Evolutionary conservation across 1,140 invertebrate species (phyloP).

Genomic region (Coelopa frigida): DNA sequence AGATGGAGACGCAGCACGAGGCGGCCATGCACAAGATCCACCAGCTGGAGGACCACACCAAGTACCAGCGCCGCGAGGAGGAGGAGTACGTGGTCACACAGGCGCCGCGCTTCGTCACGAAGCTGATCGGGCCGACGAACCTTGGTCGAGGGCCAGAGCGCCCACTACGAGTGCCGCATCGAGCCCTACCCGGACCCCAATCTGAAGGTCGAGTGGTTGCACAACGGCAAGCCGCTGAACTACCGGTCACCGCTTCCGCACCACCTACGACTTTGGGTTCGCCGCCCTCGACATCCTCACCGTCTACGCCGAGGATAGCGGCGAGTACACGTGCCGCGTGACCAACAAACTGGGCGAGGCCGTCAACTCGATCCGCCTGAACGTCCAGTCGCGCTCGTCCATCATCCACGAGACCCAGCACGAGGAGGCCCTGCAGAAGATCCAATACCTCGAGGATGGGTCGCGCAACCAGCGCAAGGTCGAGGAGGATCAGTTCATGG

Average conservation of each 20-base stretch:
- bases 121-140: slow-evolving; percentile 73
- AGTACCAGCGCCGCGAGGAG: slow-evolving; percentile 71
- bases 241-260: slow-evolving; percentile 87
- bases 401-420: slow-evolving; percentile 93
- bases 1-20: slow-evolving; percentile 86
- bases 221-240: slow-evolving; percentile 84
- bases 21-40: slow-evolving; percentile 79
- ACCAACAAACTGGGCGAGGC: slow-evolving; percentile 81
- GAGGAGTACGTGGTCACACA: slow-evolving; percentile 73
- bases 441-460: slow-evolving; percentile 84
- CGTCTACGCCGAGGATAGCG: slow-evolving; percentile 89
- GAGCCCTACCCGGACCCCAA: slow-evolving; percentile 92
- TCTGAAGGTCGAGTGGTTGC: slow-evolving; percentile 90
- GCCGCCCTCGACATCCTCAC: slow-evolving; percentile 86
- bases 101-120: slow-evolving; percentile 77
- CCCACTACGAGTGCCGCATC: slow-evolving; percentile 93
- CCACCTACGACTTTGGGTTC: slow-evolving; percentile 91
- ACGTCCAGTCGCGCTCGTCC: slow-evolving; percentile 73
- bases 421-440: slow-evolving; percentile 85
- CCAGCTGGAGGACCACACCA: slow-evolving; percentile 73
- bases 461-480: slow-evolving; percentile 65
- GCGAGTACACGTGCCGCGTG: slow-evolving; percentile 84
- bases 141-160: slow-evolving; percentile 78
- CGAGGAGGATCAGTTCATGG: slow-evolving; percentile 64
- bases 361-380: slow-evolving; percentile 68